Conservation (phyloP, 2,888 invertebrate species). For the Steinernema carpocapsae region DNA sequence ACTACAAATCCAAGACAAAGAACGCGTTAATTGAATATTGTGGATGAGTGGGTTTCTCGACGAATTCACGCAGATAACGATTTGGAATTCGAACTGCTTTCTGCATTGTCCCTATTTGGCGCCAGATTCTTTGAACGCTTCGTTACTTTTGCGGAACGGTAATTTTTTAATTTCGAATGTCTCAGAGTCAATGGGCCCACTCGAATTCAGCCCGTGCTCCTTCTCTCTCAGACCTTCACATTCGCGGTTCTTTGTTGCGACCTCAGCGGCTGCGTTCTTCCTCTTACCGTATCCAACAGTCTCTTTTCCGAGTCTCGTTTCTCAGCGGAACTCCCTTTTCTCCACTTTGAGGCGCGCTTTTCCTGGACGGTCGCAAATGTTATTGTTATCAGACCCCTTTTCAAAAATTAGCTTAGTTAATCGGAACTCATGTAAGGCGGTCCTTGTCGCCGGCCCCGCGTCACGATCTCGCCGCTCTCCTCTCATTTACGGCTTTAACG, state of each 20-base stretch:
- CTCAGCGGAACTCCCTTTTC: too few relatives aligned
- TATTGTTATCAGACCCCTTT: not conserved
- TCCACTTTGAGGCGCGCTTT: too few relatives aligned
- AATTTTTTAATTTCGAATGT: not conserved
- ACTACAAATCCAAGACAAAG: not conserved
- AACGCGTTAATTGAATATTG: not conserved
- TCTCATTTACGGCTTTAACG: conserved; percentile 28
- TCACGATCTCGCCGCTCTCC: not conserved
- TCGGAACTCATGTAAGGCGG: conserved; percentile 7
- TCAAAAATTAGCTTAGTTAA: conserved; percentile 24
- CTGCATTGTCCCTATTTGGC: too few relatives aligned
- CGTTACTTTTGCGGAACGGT: not conserved
- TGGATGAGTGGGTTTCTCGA: not conserved
- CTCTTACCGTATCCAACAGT: too few relatives aligned
- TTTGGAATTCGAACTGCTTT: not conserved
- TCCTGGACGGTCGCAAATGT: not conserved
- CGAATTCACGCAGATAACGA: not conserved
- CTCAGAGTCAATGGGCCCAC: not conserved
- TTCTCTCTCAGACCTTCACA: too few relatives aligned
- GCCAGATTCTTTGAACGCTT: too few relatives aligned
- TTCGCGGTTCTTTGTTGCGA: too few relatives aligned
- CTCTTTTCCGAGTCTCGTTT: too few relatives aligned
- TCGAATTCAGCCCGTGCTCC: not conserved
- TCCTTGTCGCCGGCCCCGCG: not conserved
- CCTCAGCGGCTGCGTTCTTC: too few relatives aligned